Percentiles rank a stretch among this genome's conserved stretches.
Evolutionary conservation across 2,797 vertebrate species (phyloP).

Genomic region (Eulemur mongoz): DNA sequence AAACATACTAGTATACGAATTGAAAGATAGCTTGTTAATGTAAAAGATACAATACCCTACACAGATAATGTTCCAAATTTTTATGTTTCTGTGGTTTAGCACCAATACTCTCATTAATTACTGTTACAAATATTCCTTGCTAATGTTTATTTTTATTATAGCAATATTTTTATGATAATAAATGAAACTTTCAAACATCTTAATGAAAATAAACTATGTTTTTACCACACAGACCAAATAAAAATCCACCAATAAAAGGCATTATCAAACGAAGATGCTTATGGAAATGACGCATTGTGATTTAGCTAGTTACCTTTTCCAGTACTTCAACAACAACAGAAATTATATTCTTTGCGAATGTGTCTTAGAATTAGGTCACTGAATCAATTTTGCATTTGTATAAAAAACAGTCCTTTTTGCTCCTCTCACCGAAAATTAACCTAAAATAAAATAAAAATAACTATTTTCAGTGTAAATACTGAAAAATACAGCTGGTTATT

Average conservation of each 20-base stretch:
- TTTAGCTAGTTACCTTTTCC: conserved; percentile 37
- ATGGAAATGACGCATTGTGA: conserved; percentile 18
- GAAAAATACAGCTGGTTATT: conserved; percentile 20
- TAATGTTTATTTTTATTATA: conserved; percentile 22
- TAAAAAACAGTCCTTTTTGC: background rate
- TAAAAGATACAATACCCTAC: background rate
- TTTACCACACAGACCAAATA: background rate
- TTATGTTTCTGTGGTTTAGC: background rate
- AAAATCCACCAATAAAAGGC: conserved; percentile 11
- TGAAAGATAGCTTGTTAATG: background rate
- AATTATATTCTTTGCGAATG: conserved; percentile 1
- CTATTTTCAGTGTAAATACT: background rate
- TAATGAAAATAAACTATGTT: conserved; percentile 10
- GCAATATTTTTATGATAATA: conserved; percentile 5
- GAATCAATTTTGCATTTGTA: background rate
- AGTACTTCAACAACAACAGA: conserved; percentile 16
- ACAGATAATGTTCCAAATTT: background rate
- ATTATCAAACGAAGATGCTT: background rate
- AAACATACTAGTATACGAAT: background rate
- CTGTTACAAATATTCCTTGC: background rate
- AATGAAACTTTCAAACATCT: background rate
- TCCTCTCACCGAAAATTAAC: background rate
- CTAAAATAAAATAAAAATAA: conserved; percentile 26
- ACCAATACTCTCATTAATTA: background rate
- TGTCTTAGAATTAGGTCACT: background rate